Evolutionary conservation across 2,113 vertebrate genomes (phyloP).

Genomic region (Paracyprichromis sp.): DNA sequence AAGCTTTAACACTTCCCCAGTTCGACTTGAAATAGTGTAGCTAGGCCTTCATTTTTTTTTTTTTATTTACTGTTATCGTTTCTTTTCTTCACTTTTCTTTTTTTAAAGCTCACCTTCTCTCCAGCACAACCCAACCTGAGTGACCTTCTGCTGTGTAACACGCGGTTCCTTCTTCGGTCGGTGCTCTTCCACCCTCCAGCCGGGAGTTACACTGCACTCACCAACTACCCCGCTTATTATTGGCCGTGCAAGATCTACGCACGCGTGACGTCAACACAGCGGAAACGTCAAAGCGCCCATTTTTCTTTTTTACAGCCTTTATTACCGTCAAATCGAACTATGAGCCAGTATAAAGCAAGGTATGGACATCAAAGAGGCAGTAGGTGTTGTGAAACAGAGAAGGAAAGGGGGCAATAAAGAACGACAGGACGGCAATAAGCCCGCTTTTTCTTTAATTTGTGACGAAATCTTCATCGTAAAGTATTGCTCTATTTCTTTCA

Average conservation of each 20-base stretch:
- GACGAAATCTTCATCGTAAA: not conserved
- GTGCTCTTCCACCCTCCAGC: not conserved
- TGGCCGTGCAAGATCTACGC: not conserved
- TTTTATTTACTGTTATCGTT: not conserved
- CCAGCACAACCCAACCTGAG: not conserved
- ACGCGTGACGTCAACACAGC: not conserved
- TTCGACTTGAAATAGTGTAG: not conserved
- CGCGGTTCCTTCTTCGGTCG: not conserved
- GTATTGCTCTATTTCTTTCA: not conserved
- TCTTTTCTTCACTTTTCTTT: not conserved
- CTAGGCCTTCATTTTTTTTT: not conserved
- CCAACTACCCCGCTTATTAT: not conserved
- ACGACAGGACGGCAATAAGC: not conserved
- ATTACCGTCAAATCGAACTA: not conserved
- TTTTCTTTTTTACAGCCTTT: not conserved
- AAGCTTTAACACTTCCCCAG: not conserved
- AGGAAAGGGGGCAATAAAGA: not conserved
- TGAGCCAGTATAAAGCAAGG: not conserved
- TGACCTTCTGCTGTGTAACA: not conserved
- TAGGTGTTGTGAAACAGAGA: not conserved
- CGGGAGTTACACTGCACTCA: not conserved
- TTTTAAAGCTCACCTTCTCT: slow-evolving; percentile 26
- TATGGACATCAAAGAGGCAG: not conserved
- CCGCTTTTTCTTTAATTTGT: not conserved
- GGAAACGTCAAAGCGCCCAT: not conserved